Evolutionary conservation across 2,797 vertebrate genomes (phyloP).

Genomic region (Sciurus vulgaris): DNA sequence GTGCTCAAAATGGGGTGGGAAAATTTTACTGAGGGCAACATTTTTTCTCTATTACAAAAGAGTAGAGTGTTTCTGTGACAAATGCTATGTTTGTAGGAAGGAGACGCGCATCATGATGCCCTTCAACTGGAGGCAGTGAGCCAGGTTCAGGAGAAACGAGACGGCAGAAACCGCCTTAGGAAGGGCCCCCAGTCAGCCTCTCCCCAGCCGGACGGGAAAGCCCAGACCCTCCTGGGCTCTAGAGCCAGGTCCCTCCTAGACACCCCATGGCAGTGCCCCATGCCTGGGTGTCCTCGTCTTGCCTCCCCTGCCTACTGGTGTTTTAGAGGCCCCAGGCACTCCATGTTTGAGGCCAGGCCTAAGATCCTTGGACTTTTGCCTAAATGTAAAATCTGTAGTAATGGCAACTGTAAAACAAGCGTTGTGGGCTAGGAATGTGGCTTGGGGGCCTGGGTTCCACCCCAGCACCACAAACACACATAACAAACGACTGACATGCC

Average conservation of each 20-base stretch:
- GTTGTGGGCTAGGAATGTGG: neutral
- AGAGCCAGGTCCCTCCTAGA: neutral
- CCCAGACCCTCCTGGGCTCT: neutral
- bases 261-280: neutral
- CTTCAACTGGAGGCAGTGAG: constrained; percentile 61
- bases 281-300: neutral
- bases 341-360: neutral
- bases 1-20: constrained; percentile 77
- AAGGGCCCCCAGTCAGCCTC: neutral
- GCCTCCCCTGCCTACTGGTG: neutral
- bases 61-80: constrained; percentile 79
- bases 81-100: constrained; percentile 76
- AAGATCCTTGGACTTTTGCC: neutral
- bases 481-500: too few relatives aligned
- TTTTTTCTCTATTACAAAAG: constrained; percentile 84
- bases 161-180: constrained; percentile 30
- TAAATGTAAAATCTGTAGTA: neutral
- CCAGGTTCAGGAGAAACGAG: constrained; percentile 63
- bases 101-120: constrained; percentile 67
- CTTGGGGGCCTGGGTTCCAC: too few relatives aligned
- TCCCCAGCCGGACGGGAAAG: neutral
- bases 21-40: constrained; percentile 81
- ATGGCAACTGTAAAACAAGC: neutral
- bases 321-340: neutral
- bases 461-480: too few relatives aligned